phyloP scores from a whole-genome alignment of 2,113 vertebrate species.

The Salvelinus fontinalis region DNA sequence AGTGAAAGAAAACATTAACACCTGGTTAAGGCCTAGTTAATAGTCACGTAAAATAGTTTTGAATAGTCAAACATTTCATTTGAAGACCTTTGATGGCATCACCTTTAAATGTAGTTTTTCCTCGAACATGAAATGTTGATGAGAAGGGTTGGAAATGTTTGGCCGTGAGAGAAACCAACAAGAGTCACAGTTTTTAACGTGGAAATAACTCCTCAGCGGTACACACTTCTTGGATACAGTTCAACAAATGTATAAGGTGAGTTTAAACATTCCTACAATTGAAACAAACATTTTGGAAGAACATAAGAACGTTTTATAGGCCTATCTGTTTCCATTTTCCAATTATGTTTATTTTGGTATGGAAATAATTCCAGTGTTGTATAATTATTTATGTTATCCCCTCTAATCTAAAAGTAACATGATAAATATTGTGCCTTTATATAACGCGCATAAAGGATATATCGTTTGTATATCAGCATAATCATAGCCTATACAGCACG shows the following conservation, averaged over 20 bases:
- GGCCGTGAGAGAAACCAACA: neutral
- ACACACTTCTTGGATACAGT: neutral
- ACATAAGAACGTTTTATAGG: neutral
- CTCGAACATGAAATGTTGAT: neutral
- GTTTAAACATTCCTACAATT: neutral
- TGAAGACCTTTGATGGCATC: neutral
- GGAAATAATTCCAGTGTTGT: neutral
- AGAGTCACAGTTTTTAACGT: neutral
- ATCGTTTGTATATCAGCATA: neutral
- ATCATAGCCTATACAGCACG: neutral
- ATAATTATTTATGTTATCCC: neutral
- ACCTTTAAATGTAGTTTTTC: neutral
- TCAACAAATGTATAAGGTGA: neutral
- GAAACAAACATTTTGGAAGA: no score
- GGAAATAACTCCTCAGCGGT: neutral
- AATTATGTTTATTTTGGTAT: neutral
- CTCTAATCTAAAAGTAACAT: neutral
- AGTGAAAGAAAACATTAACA: no score
- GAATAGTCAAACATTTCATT: neutral
- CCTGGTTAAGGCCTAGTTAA: no score
- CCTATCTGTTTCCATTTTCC: neutral
- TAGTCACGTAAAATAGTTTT: neutral
- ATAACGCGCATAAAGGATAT: neutral
- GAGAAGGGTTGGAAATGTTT: neutral
- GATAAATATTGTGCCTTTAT: neutral